Evolutionary conservation across 2,888 invertebrate species (phyloP), one percentile per base, ranked within the genome.

Genomic region (Lordiphosa andalusiaca): DNA sequence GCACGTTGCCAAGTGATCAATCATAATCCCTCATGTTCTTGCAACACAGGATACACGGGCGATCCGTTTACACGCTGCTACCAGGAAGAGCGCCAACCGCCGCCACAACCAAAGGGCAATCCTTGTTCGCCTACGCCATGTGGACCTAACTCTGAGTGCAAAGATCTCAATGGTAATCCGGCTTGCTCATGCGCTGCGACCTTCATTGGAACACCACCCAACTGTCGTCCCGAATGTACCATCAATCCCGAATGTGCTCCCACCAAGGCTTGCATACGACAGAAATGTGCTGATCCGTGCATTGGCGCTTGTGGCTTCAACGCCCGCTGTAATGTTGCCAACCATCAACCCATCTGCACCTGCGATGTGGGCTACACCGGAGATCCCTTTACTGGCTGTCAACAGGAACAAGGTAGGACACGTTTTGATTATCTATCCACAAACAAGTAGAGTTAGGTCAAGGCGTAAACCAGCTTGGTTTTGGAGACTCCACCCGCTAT

Each of bases 11-110:
- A 92, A 81, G 94, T 94, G 35, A 92, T 93, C 33, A 94, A 94
- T 88, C 95, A 95, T 85, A 93, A 93, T 83, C 94, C 95, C 0
- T 93, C 94, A 69, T 95, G 95, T 86, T 92, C 91, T 50, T 95
- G 95, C 84, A 91, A 92, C 12, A 85, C 90, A 6, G 92, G 92
- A 66, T 92, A 92, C 76, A 93, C 93, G 4, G 94, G 94, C 35
- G 94, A 95, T 91, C 95, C 95, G 49, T 94, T 95, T 67, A 91
- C 92, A 3, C 91, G 93, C 87, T 94, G 94, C 84, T 91, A 91
- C 78, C 72, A 80, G 52, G 84, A 86, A 35, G 80, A 77, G 30
- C 72, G 75, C 4, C 65, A 66, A 3, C 87, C 90, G 90, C 6
- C 91, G 92, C 84, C 84, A 3, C 54, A 71, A 12, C 68, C 74